Percentiles rank a stretch among this genome's conserved stretches.
Evolutionary conservation across 2,888 invertebrate species (phyloP).

Genomic region (Tipula helvola): DNA sequence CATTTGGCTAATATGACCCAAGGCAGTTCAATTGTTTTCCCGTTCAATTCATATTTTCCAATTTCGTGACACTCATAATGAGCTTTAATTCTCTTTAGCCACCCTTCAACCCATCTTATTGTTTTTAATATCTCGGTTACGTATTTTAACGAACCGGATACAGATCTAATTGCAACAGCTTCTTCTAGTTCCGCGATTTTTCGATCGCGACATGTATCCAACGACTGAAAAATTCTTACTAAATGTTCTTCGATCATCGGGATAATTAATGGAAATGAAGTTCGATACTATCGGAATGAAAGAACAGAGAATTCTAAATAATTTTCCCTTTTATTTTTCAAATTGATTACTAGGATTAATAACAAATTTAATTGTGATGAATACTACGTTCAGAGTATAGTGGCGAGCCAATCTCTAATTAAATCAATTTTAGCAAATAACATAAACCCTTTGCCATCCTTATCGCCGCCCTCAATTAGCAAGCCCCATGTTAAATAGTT

Average conservation of each 20-base stretch:
- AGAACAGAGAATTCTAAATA: not conserved
- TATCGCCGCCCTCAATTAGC: not conserved
- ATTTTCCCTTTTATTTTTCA: not conserved
- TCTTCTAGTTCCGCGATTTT: slow-evolving; percentile 29
- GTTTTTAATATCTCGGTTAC: slow-evolving; percentile 25
- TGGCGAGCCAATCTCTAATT: not conserved
- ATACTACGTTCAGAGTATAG: not conserved
- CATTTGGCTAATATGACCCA: slow-evolving; percentile 31
- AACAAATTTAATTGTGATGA: not conserved
- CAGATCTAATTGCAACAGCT: slow-evolving; percentile 30
- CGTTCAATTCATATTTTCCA: slow-evolving; percentile 26
- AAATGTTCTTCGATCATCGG: slow-evolving; percentile 26
- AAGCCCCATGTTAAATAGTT: not conserved
- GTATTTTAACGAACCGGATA: slow-evolving; percentile 28
- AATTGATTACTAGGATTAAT: not conserved
- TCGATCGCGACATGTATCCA: slow-evolving; percentile 28
- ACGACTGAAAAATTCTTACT: slow-evolving; percentile 30
- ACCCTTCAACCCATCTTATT: slow-evolving; percentile 29
- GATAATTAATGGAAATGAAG: not conserved
- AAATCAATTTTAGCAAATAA: not conserved
- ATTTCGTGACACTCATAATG: slow-evolving; percentile 33
- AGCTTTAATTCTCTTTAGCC: slow-evolving; percentile 32
- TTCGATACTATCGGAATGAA: not conserved
- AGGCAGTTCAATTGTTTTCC: slow-evolving; percentile 29
- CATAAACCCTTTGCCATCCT: not conserved